These are phyloP conservation scores for Parthenolecanium corni DNA, from an alignment of 2,888 invertebrate genomes.

Conservation along the genomic window DNA sequence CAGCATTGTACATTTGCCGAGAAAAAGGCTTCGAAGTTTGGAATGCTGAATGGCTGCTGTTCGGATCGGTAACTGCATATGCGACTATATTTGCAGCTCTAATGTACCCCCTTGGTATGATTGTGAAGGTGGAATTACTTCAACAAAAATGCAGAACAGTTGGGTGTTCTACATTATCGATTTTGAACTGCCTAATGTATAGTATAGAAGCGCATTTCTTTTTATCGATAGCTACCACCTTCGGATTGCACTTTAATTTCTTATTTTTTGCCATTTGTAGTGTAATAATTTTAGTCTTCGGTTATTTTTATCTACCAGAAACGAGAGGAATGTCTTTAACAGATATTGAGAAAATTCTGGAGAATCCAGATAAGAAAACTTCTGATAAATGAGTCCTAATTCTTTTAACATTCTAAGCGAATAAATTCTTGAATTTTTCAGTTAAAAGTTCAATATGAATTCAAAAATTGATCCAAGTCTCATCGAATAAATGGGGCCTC, in stretches of 20 bases:
- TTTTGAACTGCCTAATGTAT: background rate
- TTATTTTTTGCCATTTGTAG: background rate
- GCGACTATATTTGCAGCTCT: background rate
- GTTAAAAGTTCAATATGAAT: too few relatives aligned
- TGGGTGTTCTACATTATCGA: background rate
- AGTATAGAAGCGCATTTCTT: background rate
- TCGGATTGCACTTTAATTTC: background rate
- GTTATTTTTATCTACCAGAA: background rate
- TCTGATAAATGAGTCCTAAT: too few relatives aligned
- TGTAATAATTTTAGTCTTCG: background rate
- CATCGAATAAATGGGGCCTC: too few relatives aligned
- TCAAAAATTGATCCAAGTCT: too few relatives aligned
- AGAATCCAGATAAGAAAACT: too few relatives aligned
- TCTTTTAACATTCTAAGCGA: too few relatives aligned
- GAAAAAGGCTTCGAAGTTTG: background rate
- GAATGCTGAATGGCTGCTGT: background rate
- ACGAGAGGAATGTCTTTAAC: background rate
- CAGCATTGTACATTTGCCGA: background rate
- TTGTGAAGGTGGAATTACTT: background rate
- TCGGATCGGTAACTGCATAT: background rate
- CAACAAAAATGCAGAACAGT: background rate
- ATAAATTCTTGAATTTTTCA: too few relatives aligned
- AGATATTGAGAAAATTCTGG: background rate
- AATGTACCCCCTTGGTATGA: background rate
- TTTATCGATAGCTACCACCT: background rate